Conservation (phyloP, 2,888 invertebrate species). For the Dasysyrphus albostriatus region DNA sequence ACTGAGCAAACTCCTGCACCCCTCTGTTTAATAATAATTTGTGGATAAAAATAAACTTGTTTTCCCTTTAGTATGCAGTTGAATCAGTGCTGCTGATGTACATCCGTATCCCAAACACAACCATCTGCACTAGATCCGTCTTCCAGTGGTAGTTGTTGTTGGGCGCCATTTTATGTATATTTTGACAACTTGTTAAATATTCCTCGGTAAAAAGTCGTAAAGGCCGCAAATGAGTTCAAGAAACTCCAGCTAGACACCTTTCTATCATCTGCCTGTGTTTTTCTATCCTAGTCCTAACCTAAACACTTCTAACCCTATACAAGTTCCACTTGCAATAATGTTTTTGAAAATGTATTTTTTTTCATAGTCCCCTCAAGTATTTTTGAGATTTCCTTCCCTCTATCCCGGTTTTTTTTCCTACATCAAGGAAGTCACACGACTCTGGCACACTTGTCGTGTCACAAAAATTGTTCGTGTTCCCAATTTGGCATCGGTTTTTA, state of each 20-base stretch:
- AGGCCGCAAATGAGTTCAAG: constrained; percentile 46
- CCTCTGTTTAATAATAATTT: constrained; percentile 36
- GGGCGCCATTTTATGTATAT: constrained; percentile 61
- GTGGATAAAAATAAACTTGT: constrained; percentile 61
- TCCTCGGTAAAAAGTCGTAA: constrained; percentile 34
- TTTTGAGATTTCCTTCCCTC: background rate
- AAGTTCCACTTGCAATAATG: constrained; percentile 29
- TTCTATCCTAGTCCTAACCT: constrained; percentile 30
- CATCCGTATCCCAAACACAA: constrained; percentile 13
- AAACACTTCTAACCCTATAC: constrained; percentile 7
- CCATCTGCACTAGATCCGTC: constrained; percentile 38
- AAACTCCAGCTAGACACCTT: constrained; percentile 48
- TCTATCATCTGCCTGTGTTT: constrained; percentile 8
- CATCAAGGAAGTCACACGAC: constrained; percentile 32
- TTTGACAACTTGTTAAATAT: constrained; percentile 74
- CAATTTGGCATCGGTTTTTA: constrained; percentile 48
- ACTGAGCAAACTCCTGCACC: constrained; percentile 43
- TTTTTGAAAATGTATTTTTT: constrained; percentile 33
- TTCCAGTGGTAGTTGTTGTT: constrained; percentile 1
- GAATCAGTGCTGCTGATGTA: constrained; percentile 33
- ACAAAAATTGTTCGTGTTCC: constrained; percentile 33
- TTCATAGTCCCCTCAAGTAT: background rate
- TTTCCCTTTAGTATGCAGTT: constrained; percentile 11
- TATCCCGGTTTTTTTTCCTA: background rate
- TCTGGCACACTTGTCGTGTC: constrained; percentile 74